A percentile compares a stretch with the other conserved stretches of the same genome.
phyloP scores from a whole-genome alignment of 2,888 invertebrate genomes.

The Camptogramma bilineatum region DNA sequence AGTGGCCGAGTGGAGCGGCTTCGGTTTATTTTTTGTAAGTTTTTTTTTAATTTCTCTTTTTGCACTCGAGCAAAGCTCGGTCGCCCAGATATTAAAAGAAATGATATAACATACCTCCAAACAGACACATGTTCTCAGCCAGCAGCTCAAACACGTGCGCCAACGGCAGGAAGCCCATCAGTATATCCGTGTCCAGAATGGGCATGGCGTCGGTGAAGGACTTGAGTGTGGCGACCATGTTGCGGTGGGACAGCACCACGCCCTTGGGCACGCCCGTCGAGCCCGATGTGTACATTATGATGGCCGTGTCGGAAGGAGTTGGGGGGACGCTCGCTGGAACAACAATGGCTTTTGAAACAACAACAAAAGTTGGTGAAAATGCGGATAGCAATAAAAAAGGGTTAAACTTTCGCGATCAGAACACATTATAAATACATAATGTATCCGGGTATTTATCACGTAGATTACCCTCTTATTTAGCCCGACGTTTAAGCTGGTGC shows the following conservation, averaged over 20 bases:
- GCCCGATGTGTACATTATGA: constrained; percentile 99
- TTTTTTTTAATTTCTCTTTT: too few relatives aligned
- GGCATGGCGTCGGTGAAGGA: constrained; percentile 92
- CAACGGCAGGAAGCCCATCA: constrained; percentile 97
- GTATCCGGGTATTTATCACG: too few relatives aligned
- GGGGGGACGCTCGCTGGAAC: constrained; percentile 86
- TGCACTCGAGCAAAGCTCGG: too few relatives aligned
- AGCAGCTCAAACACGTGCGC: constrained; percentile 98
- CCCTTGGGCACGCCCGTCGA: constrained; percentile 98
- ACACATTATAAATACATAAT: too few relatives aligned
- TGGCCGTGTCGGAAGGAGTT: constrained; percentile 92
- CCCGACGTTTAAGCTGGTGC: too few relatives aligned
- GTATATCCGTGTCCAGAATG: constrained; percentile 90
- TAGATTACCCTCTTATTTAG: too few relatives aligned
- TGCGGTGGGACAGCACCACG: constrained; percentile 92
- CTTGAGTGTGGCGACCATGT: constrained; percentile 92
- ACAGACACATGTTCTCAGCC: constrained; percentile 94
- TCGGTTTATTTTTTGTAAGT: too few relatives aligned
- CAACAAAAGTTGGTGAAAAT: too few relatives aligned
- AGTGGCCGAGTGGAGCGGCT: too few relatives aligned
- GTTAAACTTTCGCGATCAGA: too few relatives aligned
- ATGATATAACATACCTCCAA: constrained; percentile 91
- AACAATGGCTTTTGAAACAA: neutral
- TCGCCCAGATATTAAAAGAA: too few relatives aligned
- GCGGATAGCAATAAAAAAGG: too few relatives aligned